Base-by-base conservation (phyloP, 2,888 invertebrate genomes). In the Nomada fabriciana region DNA sequence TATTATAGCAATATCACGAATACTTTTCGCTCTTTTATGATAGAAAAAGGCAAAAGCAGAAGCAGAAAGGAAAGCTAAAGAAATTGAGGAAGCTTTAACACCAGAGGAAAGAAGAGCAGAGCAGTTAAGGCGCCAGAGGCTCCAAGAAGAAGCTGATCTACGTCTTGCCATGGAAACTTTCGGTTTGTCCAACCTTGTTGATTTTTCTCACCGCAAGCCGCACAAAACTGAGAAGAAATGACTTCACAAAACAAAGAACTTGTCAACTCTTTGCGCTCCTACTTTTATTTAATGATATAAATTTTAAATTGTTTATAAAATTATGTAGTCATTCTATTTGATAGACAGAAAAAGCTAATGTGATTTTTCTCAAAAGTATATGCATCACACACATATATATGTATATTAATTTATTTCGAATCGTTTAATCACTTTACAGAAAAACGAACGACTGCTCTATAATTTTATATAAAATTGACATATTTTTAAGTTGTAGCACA, bases 111-210 rank as follows among this genome's bases (percentile, higher is more conserved):
- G 95, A 92, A 91, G 96, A 68, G 96, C 96, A 4, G 97, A 98
- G 92, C 97, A 97, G 92, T 94, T 98, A 73, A 96, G 96, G 67
- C 95, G 96, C 86, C 97, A 98, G 93, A 97, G 98, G 94, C 94
- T 97, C 69, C 97, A 97, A 93, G 97, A 98, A 94, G 98, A 98
- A 93, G 96, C 98, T 0, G 98, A 99, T 93, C 95, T 98, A 73
- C 96, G 96, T 91, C 95, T 97, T 88, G 98, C 98, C 65, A 95
- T 98, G 95, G 98, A 98, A 93, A 97, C 98, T 81, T 98, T 98
- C 94, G 98, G 98, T 94, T 94, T 94, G 94, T 94, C 93, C 87
- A 94, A 93, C 89, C 93, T 94, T 92, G 93, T 94, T 92, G 94
- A 94, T 90, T 94, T 94, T 93, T 93, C 93, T 90, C 91, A 92